phyloP scores from a whole-genome alignment of 2,113 vertebrate genomes.

The Siniperca chuatsi region DNA sequence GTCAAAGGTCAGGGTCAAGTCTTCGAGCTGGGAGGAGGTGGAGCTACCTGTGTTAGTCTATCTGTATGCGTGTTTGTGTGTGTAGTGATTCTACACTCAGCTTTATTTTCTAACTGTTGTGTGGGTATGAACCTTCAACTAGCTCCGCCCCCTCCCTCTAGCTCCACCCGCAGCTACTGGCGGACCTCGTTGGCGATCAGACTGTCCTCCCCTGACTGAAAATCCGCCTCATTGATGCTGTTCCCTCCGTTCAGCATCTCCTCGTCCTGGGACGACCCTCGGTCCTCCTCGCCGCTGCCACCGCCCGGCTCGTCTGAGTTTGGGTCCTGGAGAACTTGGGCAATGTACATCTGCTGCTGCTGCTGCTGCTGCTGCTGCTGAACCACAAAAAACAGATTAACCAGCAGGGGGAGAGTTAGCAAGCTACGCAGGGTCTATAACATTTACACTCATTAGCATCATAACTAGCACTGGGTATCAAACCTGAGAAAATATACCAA shows the following conservation, averaged over 20 bases:
- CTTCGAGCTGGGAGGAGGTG: slow-evolving; percentile 58
- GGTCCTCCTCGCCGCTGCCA: slow-evolving; percentile 86
- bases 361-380: slow-evolving; percentile 45
- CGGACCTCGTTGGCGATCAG: slow-evolving; percentile 98
- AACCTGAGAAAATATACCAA: no score
- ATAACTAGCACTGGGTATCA: no score
- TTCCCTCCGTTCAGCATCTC: slow-evolving; percentile 90
- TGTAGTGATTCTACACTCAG: slow-evolving; percentile 41
- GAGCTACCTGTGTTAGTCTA: slow-evolving; percentile 52
- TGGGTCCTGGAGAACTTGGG: slow-evolving; percentile 96
- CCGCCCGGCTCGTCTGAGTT: slow-evolving; percentile 87
- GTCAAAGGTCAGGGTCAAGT: slow-evolving; percentile 75
- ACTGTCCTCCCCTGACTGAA: slow-evolving; percentile 98
- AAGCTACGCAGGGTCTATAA: no score
- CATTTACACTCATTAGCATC: no score
- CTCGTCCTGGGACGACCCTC: slow-evolving; percentile 91
- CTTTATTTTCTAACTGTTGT: slow-evolving; percentile 29
- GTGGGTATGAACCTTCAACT: slow-evolving; percentile 20
- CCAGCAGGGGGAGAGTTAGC: background rate
- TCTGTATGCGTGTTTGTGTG: slow-evolving; percentile 25
- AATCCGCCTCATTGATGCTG: slow-evolving; percentile 95
- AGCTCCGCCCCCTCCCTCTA: slow-evolving; percentile 62
- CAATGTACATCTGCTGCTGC: slow-evolving; percentile 94
- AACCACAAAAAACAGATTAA: background rate
- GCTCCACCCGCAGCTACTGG: slow-evolving; percentile 78